These are phyloP conservation scores for Aeoliscus strigatus DNA, from an alignment of 2,797 vertebrate genomes.

Conservation along the genomic window DNA sequence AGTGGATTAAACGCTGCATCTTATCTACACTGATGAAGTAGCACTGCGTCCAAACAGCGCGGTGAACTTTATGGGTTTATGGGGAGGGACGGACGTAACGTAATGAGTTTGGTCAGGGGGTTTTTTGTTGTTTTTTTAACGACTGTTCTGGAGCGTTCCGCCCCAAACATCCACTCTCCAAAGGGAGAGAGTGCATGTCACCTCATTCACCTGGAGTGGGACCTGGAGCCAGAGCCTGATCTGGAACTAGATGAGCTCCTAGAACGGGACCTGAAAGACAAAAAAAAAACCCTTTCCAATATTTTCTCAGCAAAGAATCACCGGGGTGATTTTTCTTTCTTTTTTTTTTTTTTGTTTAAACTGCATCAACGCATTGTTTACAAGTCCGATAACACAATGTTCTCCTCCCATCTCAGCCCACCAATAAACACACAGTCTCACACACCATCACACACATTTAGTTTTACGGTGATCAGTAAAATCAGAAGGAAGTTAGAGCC, in stretches of 20 bases:
- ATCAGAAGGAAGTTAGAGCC: conserved; percentile 86
- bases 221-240: conserved; percentile 93
- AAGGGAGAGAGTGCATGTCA: conserved; percentile 85
- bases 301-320: conserved; percentile 55
- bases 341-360: too few relatives aligned
- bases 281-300: conserved; percentile 78
- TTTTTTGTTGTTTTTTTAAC: too few relatives aligned
- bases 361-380: too few relatives aligned
- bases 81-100: too few relatives aligned
- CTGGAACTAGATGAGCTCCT: conserved; percentile 97
- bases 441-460: conserved; percentile 18
- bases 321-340: too few relatives aligned
- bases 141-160: conserved; percentile 55
- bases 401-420: conserved; percentile 2
- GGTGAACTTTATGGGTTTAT: too few relatives aligned
- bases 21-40: too few relatives aligned
- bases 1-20: too few relatives aligned
- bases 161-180: conserved; percentile 80
- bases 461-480: conserved; percentile 49
- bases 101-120: too few relatives aligned
- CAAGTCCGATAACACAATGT: too few relatives aligned
- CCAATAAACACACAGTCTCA: background rate
- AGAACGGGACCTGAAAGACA: conserved; percentile 96
- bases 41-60: too few relatives aligned
- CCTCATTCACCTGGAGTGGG: conserved; percentile 99